These are phyloP conservation scores for Bombus confusus DNA, from an alignment of 1,140 invertebrate species.

Conservation along the genomic window DNA sequence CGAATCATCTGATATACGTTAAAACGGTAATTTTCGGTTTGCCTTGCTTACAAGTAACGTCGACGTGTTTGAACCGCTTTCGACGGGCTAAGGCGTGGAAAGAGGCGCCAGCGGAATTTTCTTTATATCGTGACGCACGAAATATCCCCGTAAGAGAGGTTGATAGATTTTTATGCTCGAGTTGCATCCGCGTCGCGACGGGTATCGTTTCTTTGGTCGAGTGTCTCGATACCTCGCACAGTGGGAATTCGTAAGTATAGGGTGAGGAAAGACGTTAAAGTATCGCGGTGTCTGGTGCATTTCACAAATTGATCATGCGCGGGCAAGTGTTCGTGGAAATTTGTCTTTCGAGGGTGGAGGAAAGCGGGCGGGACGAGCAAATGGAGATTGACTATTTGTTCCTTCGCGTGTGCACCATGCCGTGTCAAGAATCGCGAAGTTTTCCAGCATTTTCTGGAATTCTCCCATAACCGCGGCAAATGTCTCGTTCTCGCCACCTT, in stretches of 20 bases:
- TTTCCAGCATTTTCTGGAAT: neutral
- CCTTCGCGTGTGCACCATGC: no score
- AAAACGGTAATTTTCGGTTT: constrained; percentile 53
- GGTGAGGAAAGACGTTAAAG: neutral
- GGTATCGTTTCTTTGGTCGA: neutral
- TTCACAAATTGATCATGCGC: constrained; percentile 12
- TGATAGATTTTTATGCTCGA: constrained; percentile 44
- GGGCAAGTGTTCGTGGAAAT: neutral
- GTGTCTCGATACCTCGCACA: neutral
- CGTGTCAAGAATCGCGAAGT: neutral
- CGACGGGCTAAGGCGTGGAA: neutral
- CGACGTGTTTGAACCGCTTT: neutral
- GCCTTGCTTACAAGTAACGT: constrained; percentile 10
- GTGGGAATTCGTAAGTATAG: neutral
- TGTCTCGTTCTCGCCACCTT: no score
- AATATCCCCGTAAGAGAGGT: neutral
- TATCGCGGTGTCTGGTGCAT: neutral
- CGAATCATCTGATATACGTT: constrained; percentile 24
- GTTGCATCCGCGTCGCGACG: neutral
- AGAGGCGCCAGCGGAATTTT: neutral
- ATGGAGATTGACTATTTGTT: constrained; percentile 9
- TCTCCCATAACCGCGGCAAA: neutral
- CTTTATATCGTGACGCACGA: neutral
- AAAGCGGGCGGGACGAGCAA: neutral
- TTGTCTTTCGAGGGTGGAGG: neutral